These are phyloP conservation scores for Caenorhabditis doughertyi DNA, from an alignment of 2,888 invertebrate genomes.

Conservation along the genomic window DNA sequence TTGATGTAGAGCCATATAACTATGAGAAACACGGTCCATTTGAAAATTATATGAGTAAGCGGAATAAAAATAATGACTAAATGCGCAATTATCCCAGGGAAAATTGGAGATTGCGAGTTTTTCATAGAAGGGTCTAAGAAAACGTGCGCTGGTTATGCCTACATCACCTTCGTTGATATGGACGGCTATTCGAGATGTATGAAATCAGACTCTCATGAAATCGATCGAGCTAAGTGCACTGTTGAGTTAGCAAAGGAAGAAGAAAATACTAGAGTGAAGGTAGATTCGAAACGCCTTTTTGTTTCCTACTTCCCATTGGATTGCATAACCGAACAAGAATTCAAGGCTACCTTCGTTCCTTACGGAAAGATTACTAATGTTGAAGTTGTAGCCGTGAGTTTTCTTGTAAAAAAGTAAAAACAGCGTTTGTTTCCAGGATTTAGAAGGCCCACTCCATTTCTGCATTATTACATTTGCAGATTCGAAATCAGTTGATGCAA, in stretches of 20 bases:
- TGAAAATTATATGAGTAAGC: constrained; percentile 59
- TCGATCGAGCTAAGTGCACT: constrained; percentile 31
- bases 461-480: constrained; percentile 58
- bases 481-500: constrained; percentile 34
- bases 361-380: constrained; percentile 63
- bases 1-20: constrained; percentile 34
- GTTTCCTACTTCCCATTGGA: constrained; percentile 58
- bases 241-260: constrained; percentile 44
- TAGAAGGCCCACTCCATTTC: constrained; percentile 61
- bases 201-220: constrained; percentile 28
- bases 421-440: constrained; percentile 37
- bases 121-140: constrained; percentile 6
- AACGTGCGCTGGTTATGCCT: constrained; percentile 51
- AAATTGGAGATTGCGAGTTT: constrained; percentile 49
- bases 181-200: constrained; percentile 51
- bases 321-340: constrained; percentile 38
- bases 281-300: constrained; percentile 57
- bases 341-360: constrained; percentile 48
- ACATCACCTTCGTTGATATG: constrained; percentile 50
- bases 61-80: neutral
- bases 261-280: constrained; percentile 3
- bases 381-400: constrained; percentile 60
- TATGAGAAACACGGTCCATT: constrained; percentile 32
- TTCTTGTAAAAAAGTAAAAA: neutral
- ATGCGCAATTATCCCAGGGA: constrained; percentile 25